Evolutionary conservation across 2,888 invertebrate species (phyloP), one percentile per base, ranked within the genome.

Genomic region (Cotesia congregata): DNA sequence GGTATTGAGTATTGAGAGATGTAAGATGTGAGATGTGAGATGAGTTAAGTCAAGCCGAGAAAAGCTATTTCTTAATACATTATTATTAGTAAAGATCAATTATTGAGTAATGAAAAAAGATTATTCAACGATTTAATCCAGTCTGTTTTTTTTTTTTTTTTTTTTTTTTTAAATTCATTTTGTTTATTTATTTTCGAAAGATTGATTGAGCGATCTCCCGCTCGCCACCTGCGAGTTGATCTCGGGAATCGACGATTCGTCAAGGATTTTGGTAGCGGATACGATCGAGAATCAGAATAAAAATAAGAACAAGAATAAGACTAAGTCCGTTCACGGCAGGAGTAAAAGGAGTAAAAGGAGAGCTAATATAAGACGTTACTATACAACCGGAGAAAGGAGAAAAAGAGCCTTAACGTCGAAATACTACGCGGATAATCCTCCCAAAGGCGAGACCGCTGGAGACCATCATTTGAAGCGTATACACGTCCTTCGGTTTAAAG

Each of bases 391-490:
- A 39, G n/a, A 59, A 15, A 41, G n/a, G 9, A 60, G 30, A 41
- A 64, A 15, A 50, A 30, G 41, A 38, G 62, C 61, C 38, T 67
- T 75, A 83, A 83, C 82, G 83, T 83, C 80, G 80, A 77, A 71
- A 75, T 67, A 50, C 62, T 77, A 50, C 50, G 50, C 69, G 76
- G 82, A 81, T 81, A 81, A 81, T 80, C 80, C 79, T 73, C 79
- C 77, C 79, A 81, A 81, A 77, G 75, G 72, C 50, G 59, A 71
- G 75, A 69, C 77, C 77, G 75, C 79, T 73, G 50, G 67, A 72
- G 67, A 68, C 81, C 82, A 84, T 82, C 82, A 84, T 85, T 76
- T 85, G 85, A 86, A 85, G 86, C 86, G 83, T 85, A 86, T 86
- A 86, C 86, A 86, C 84, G 83, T 84, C 83, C 81, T 80, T 77